phyloP scores from a whole-genome alignment of 2,113 vertebrate species.

The Echinops telfairi region DNA sequence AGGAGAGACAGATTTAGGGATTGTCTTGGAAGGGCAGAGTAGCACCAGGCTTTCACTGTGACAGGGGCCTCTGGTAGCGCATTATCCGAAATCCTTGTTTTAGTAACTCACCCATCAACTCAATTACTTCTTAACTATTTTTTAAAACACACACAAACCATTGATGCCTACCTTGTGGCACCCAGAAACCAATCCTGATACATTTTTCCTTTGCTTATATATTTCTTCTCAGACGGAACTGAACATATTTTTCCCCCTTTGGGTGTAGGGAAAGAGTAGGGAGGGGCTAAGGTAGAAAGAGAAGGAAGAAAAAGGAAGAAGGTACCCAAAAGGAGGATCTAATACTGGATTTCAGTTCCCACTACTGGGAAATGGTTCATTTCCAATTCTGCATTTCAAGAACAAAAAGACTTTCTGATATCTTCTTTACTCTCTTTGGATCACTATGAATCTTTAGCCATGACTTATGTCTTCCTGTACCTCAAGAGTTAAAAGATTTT shows the following conservation, averaged over 20 bases:
- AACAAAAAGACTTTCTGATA: slow-evolving; percentile 80
- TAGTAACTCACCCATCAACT: slow-evolving; percentile 1
- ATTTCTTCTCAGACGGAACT: slow-evolving; percentile 56
- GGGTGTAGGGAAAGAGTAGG: slow-evolving; percentile 50
- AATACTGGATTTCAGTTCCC: slow-evolving; percentile 78
- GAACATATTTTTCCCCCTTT: slow-evolving; percentile 55
- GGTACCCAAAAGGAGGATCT: slow-evolving; percentile 67
- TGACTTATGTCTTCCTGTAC: slow-evolving; percentile 56
- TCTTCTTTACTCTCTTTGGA: slow-evolving; percentile 75
- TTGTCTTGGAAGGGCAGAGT: background rate
- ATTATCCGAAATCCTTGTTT: slow-evolving; percentile 24
- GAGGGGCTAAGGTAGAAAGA: slow-evolving; percentile 74
- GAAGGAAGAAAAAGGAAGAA: slow-evolving; percentile 71
- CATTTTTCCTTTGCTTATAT: background rate
- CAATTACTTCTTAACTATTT: background rate
- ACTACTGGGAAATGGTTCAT: slow-evolving; percentile 76
- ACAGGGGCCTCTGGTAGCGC: slow-evolving; percentile 12
- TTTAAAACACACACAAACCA: background rate
- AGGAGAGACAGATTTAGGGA: background rate
- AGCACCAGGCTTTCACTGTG: background rate
- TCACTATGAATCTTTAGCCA: slow-evolving; percentile 69
- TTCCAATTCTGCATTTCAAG: slow-evolving; percentile 85
- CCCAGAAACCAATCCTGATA: slow-evolving; percentile 34
- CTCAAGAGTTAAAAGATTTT: slow-evolving; percentile 74
- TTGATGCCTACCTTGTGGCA: background rate